phyloP scores from a whole-genome alignment of 2,888 invertebrate genomes.

The Ormyrus pomaceus region DNA sequence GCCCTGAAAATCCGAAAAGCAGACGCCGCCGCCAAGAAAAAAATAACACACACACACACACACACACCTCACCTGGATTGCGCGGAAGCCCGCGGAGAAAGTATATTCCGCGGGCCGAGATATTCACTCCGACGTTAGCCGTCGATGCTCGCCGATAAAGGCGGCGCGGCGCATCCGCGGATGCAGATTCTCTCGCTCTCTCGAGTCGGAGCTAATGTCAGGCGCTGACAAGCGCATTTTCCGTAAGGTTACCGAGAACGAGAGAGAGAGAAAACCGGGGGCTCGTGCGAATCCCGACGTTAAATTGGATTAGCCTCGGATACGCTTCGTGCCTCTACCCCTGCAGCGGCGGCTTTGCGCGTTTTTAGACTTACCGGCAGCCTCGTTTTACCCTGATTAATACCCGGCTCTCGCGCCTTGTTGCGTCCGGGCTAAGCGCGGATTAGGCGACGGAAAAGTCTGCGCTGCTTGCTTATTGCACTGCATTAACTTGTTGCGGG shows the following conservation, averaged over 20 bases:
- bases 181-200: constrained; percentile 44
- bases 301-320: constrained; percentile 40
- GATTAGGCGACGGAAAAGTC: neutral
- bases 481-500: too few relatives aligned
- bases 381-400: constrained; percentile 23
- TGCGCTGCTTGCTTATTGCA: neutral
- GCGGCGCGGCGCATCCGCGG: constrained; percentile 30
- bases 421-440: too few relatives aligned
- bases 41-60: too few relatives aligned
- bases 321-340: neutral
- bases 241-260: constrained; percentile 28
- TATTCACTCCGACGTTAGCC: too few relatives aligned
- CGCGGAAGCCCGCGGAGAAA: too few relatives aligned
- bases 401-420: neutral
- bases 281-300: constrained; percentile 29
- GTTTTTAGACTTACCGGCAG: constrained; percentile 27
- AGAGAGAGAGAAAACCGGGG: neutral
- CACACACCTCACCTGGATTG: too few relatives aligned
- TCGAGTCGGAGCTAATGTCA: constrained; percentile 36
- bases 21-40: constrained; percentile 54
- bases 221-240: constrained; percentile 51
- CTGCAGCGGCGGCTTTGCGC: neutral
- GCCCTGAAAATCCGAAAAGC: too few relatives aligned
- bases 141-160: too few relatives aligned
- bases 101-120: too few relatives aligned